Evolutionary conservation across 2,888 invertebrate species (phyloP).

Genomic region (Polydrusus tereticollis): DNA sequence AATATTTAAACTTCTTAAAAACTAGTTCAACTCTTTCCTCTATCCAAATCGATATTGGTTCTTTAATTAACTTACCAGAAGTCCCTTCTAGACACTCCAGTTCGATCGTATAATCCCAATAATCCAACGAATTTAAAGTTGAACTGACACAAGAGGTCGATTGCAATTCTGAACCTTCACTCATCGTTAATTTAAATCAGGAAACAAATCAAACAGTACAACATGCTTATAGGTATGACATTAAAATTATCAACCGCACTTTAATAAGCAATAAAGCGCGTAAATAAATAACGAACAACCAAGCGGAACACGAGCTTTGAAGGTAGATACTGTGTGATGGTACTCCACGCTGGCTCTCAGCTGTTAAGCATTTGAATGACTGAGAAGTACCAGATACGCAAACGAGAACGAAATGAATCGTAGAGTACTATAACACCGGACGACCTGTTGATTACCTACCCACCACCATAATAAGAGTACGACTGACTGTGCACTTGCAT

Average conservation of each 20-base stretch:
- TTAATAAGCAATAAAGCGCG: background rate
- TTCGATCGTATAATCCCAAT: slow-evolving; percentile 89
- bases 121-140: slow-evolving; percentile 77
- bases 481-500: slow-evolving; percentile 3
- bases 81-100: slow-evolving; percentile 83
- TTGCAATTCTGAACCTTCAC: slow-evolving; percentile 56
- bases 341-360: slow-evolving; percentile 8
- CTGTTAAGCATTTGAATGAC: background rate
- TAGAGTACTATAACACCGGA: slow-evolving; percentile 9
- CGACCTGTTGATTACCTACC: slow-evolving; percentile 12
- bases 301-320: background rate
- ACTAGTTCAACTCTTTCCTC: no score
- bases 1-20: no score
- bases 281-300: background rate
- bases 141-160: slow-evolving; percentile 62
- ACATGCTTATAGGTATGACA: background rate
- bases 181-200: slow-evolving; percentile 54
- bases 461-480: slow-evolving; percentile 12
- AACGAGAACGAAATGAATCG: slow-evolving; percentile 9
- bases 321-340: background rate
- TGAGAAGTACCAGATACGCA: slow-evolving; percentile 8
- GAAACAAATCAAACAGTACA: background rate
- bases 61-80: slow-evolving; percentile 72
- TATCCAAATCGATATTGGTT: background rate
- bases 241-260: slow-evolving; percentile 8